Conservation (phyloP, 1,140 invertebrate species). For the Delia radicum region DNA sequence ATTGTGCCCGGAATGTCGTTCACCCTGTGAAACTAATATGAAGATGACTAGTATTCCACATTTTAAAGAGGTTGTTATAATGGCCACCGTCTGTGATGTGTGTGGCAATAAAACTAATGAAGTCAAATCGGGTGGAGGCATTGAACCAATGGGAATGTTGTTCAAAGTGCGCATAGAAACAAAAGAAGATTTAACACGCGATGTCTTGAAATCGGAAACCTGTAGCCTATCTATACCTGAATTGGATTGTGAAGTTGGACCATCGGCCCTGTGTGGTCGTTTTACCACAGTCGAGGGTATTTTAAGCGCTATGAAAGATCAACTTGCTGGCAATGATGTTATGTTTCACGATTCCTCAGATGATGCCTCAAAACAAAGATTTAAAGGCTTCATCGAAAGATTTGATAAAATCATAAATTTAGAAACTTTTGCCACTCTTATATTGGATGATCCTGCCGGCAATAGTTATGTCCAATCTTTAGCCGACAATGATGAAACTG, state of each 20-base stretch:
- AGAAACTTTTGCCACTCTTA: constrained; percentile 68
- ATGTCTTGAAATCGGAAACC: constrained; percentile 96
- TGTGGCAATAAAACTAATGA: constrained; percentile 93
- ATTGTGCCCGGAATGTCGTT: constrained; percentile 85
- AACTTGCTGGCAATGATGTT: constrained; percentile 68
- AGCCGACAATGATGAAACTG: constrained; percentile 67
- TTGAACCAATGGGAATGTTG: constrained; percentile 79
- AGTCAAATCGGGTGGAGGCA: constrained; percentile 91
- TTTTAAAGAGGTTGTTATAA: constrained; percentile 97
- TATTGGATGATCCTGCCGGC: constrained; percentile 94
- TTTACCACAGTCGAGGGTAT: constrained; percentile 95
- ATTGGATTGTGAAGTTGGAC: constrained; percentile 83
- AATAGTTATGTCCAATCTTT: constrained; percentile 95
- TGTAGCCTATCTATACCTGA: constrained; percentile 87
- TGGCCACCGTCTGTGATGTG: constrained; percentile 89
- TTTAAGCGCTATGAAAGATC: constrained; percentile 67
- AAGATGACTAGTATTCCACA: constrained; percentile 94
- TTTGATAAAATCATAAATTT: constrained; percentile 72
- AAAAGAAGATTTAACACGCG: constrained; percentile 82
- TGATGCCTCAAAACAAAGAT: constrained; percentile 56
- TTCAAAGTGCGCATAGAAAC: constrained; percentile 75
- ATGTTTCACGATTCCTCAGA: constrained; percentile 75
- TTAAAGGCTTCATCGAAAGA: constrained; percentile 64
- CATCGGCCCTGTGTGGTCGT: constrained; percentile 83
- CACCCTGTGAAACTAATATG: constrained; percentile 90